These are phyloP conservation scores for Schizotus pectinicornis DNA, from an alignment of 2,888 invertebrate genomes.

Conservation along the genomic window DNA sequence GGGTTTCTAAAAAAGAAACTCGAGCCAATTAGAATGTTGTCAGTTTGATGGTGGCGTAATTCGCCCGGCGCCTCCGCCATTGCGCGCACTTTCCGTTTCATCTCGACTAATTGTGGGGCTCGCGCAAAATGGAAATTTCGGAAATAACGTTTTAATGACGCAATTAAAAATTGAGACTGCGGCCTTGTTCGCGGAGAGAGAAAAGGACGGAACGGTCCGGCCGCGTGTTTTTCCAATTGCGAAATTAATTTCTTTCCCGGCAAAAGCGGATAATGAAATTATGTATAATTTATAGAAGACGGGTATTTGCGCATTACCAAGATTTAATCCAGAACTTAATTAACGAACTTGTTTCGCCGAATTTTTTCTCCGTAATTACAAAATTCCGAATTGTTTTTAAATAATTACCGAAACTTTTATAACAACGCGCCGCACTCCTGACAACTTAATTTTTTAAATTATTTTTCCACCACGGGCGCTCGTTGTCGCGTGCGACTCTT, in stretches of 20 bases:
- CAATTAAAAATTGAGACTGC: too few species aligned
- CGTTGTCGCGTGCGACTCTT: too few species aligned
- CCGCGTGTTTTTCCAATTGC: constrained; percentile 6
- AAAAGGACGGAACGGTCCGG: too few species aligned
- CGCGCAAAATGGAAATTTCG: too few species aligned
- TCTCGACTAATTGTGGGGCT: too few species aligned
- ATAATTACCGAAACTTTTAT: constrained; percentile 46
- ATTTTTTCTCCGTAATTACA: constrained; percentile 49
- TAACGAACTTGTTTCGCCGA: constrained; percentile 49
- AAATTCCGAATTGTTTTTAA: constrained; percentile 50
- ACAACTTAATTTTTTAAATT: background rate
- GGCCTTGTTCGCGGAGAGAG: too few species aligned
- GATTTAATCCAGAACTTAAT: constrained; percentile 54
- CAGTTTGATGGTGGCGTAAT: too few species aligned
- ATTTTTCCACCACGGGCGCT: background rate
- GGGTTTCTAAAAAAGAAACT: too few species aligned
- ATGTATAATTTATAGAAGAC: constrained; percentile 52
- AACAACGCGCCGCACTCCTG: constrained; percentile 22
- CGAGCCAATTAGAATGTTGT: too few species aligned
- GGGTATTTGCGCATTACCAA: constrained; percentile 53
- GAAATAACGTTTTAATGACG: too few species aligned
- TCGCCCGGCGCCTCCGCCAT: too few species aligned
- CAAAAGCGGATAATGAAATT: constrained; percentile 47
- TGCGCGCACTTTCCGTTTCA: too few species aligned
- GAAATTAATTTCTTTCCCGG: constrained; percentile 12